Percentiles rank a stretch among this genome's conserved stretches.
Conservation (phyloP, 2,797 vertebrate genomes). For the Clarias platycephalus region DNA sequence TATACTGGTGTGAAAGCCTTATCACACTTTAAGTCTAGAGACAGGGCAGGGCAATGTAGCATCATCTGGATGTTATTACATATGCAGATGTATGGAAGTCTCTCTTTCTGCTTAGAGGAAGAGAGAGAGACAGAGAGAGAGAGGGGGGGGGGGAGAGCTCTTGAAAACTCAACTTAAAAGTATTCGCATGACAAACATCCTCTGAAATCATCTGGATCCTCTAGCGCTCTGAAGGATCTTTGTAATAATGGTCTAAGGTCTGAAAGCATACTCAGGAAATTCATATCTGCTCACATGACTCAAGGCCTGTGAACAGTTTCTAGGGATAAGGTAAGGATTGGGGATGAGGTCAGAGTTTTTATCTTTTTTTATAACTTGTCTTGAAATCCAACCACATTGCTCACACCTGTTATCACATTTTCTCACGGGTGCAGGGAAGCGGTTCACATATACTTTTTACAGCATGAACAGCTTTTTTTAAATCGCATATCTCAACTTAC, state of each 20-base stretch:
- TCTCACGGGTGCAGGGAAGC: neutral
- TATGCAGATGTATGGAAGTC: neutral
- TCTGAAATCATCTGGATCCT: neutral
- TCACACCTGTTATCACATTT: neutral
- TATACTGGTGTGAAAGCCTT: slow-evolving; percentile 38
- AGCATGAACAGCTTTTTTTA: neutral
- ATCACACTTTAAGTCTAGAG: slow-evolving; percentile 20
- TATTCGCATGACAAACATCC: neutral
- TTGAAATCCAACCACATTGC: neutral
- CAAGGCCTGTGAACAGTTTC: neutral
- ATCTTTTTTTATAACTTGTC: neutral
- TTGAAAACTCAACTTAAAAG: too few species aligned
- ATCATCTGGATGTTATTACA: neutral
- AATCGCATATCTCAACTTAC: neutral
- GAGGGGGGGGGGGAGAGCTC: neutral
- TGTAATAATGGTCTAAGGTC: neutral
- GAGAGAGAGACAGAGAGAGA: neutral
- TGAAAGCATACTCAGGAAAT: neutral
- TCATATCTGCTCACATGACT: neutral
- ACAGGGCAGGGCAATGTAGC: neutral
- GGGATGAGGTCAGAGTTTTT: neutral
- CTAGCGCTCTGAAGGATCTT: neutral
- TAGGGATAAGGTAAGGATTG: neutral
- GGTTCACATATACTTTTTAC: neutral
- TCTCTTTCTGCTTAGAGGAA: neutral